Evolutionary conservation across 2,888 invertebrate genomes (phyloP), one percentile per base, ranked within the genome.

Genomic region (Agrochola macilenta): DNA sequence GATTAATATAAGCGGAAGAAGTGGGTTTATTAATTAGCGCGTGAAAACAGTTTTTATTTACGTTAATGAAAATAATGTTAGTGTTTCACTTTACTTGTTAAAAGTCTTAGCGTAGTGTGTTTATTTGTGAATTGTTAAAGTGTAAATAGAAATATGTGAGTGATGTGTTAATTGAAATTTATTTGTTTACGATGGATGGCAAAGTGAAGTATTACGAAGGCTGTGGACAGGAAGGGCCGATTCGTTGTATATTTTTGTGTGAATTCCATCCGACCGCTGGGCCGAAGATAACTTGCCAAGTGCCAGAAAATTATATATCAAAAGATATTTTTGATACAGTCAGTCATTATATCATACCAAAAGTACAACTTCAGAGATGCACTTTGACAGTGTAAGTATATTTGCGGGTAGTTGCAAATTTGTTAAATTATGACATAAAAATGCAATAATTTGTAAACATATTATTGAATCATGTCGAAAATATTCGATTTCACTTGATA

Each of bases 251-350:
- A 96, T 98, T 98, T 95, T 97, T 98, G 91, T 98, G 98, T 90
- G 98, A 98, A 96, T 98, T 98, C 94, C 98, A 98, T 93, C 97
- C 97, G 17, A 98, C 97, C 30, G 98, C 97, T 68, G 98, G 98
- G 2, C 98, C 98, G 23, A 98, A 98, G 94, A 98, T 98, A 91
- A 98, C 98, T 58, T 98, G 98, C 93, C 98, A 98, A 97, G 98
- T 98, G 82, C 98, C 98, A 70, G 97, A 98, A 87, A 98, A 98
- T 92, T 98, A 97, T 92, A 97, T 98, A 84, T 97, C 98, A 0
- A 98, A 98, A 94, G 98, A 98, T 90, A 97, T 97, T 78, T 98
- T 98, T 94, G 98, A 98, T 94, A 97, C 98, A 70, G 97, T 98
- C 78, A 98, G 98, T 93, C 98, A 98, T 88, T 98, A 98, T 92